Evolutionary conservation across 2,888 invertebrate genomes (phyloP).

Genomic region (Hyppa rectilinea): DNA sequence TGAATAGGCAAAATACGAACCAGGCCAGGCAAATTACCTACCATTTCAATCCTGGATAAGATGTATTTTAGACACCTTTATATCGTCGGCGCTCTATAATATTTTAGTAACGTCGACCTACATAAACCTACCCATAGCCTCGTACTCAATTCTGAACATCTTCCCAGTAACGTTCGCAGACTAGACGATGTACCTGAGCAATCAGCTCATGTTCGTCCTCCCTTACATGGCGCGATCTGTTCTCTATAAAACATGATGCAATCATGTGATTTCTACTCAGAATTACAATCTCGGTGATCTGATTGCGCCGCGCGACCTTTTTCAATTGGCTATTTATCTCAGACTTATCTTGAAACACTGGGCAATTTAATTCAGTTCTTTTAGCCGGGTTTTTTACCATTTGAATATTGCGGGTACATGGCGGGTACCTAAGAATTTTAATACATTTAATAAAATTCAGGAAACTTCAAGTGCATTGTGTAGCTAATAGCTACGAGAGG

Average conservation of each 20-base stretch:
- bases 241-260: constrained; percentile 63
- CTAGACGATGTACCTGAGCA: constrained; percentile 36
- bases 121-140: neutral
- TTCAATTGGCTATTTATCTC: constrained; percentile 57
- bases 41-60: neutral
- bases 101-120: constrained; percentile 5
- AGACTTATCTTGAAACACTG: constrained; percentile 38
- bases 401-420: neutral
- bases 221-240: constrained; percentile 52
- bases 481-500: too few species aligned
- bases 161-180: neutral
- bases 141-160: constrained; percentile 11
- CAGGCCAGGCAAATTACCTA: neutral
- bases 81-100: neutral
- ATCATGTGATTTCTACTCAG: constrained; percentile 47
- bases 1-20: too few species aligned
- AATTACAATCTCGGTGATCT: constrained; percentile 54
- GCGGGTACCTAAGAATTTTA: too few species aligned
- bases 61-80: neutral
- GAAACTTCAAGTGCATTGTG: neutral
- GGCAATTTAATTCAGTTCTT: constrained; percentile 35
- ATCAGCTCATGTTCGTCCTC: constrained; percentile 48
- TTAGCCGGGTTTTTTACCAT: neutral
- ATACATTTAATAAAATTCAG: neutral
- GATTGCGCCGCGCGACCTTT: constrained; percentile 37